Base-by-base conservation (phyloP, 92 coral and sea anemone species). In the Actinostola sp. region DNA sequence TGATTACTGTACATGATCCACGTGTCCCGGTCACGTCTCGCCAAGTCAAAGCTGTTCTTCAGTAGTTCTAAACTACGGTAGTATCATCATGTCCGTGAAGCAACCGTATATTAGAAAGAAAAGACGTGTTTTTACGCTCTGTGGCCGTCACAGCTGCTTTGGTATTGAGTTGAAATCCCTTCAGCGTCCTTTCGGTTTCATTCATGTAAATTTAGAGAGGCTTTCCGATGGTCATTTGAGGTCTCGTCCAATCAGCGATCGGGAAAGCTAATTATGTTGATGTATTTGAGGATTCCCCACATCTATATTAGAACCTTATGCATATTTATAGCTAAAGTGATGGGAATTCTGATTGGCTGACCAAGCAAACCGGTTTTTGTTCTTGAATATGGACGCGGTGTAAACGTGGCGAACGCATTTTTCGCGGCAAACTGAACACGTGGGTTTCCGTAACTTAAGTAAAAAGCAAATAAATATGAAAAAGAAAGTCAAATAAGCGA, bases 371-470 rank as follows among this genome's bases (percentile, higher is more conserved):
- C 51, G 26, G 43, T 30, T 64, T 68, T 17, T 17, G 1, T 57
- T 29, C 63, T 9, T 2, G 39, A 4, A 4, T 4, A 34, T 33
- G 34, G 74, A 51, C 63, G 49, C 61, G 49, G 3, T 11, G 66
- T 19, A 11, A 10, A 68, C 74, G 74, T 68, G 74, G 74, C 74
- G 34, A 36, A 36, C 63, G 36, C 29, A 54, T 25, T 57, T 53
- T 9, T 51, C 46, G 74, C 74, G 74, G 74, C 61, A 68, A 68
- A n/a, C n/a, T n/a, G n/a, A 52, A 68, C 46, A 68, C 74, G 61
- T 51, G 74, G 42, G 17, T 25, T 39, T 19, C 14, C 48, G n/a
- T 59, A 35, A 66, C 19, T 19, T 27, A 15, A 6, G 3, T 11
- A 17, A 2, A 30, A 29, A 45, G 27, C 19, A 29, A 66, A 41